A percentile compares a stretch with the other conserved stretches of the same genome.
Conservation (phyloP, 2,888 invertebrate species). For the Achlya flavicornis region DNA sequence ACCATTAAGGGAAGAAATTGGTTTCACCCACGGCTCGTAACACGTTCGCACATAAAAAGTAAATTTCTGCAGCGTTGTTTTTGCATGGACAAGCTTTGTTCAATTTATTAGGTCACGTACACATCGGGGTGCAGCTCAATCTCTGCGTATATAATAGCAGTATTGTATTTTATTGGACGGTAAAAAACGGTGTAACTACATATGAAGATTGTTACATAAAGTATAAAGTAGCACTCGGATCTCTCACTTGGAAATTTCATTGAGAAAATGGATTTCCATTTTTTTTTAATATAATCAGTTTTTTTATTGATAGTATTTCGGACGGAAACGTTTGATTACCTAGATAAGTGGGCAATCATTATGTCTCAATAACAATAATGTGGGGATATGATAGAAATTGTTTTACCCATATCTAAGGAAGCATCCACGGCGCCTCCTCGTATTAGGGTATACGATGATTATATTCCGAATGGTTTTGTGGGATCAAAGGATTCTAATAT, state of each 20-base stretch:
- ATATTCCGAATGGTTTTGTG: conserved; percentile 13
- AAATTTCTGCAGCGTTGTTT: conserved; percentile 38
- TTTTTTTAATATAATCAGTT: too few relatives aligned
- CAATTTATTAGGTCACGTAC: conserved; percentile 45
- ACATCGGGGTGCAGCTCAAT: conserved; percentile 24
- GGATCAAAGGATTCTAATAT: conserved; percentile 15
- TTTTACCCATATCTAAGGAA: background rate
- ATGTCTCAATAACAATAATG: background rate
- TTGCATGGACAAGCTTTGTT: conserved; percentile 32
- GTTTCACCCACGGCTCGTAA: conserved; percentile 35
- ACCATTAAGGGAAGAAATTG: conserved; percentile 51
- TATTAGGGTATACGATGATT: conserved; percentile 11
- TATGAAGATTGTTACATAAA: background rate
- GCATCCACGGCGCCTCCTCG: background rate
- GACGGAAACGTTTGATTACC: too few relatives aligned
- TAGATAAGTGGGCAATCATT: background rate
- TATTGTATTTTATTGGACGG: conserved; percentile 14
- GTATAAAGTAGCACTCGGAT: background rate
- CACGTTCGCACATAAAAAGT: conserved; percentile 49
- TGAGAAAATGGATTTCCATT: background rate
- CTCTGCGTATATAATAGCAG: conserved; percentile 23
- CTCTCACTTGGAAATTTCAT: background rate
- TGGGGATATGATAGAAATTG: background rate
- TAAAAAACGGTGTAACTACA: background rate
- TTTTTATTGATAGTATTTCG: too few relatives aligned